These are phyloP conservation scores for Phanerotoma sp. DNA, from an alignment of 2,888 invertebrate species.

Conservation along the genomic window DNA sequence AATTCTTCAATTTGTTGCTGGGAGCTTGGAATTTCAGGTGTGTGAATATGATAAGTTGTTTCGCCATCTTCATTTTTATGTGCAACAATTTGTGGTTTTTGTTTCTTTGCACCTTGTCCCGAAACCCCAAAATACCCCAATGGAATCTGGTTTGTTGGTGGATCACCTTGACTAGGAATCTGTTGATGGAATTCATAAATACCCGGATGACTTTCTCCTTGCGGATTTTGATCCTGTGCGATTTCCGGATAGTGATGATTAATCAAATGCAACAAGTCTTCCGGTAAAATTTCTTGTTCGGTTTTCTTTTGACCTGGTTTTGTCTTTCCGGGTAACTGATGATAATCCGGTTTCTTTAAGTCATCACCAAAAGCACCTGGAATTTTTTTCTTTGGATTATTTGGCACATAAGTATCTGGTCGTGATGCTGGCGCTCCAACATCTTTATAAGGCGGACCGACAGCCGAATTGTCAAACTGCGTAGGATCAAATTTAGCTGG, in stretches of 20 bases:
- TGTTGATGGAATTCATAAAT: conserved; percentile 50
- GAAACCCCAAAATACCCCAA: conserved; percentile 42
- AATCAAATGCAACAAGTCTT: conserved; percentile 49
- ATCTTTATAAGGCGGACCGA: conserved; percentile 44
- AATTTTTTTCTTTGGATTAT: conserved; percentile 41
- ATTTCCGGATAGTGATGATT: conserved; percentile 51
- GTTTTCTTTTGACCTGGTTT: conserved; percentile 38
- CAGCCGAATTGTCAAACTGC: conserved; percentile 40
- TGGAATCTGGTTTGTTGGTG: conserved; percentile 34
- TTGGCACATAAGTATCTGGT: conserved; percentile 38
- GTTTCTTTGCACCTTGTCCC: conserved; percentile 47
- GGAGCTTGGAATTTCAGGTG: conserved; percentile 48
- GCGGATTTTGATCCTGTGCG: conserved; percentile 44
- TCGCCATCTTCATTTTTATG: conserved; percentile 52
- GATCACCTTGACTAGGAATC: conserved; percentile 41
- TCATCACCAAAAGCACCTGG: conserved; percentile 30
- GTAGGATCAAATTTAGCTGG: conserved; percentile 37
- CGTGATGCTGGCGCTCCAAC: conserved; percentile 25
- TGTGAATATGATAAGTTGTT: conserved; percentile 52
- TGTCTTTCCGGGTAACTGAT: conserved; percentile 25
- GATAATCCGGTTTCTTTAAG: conserved; percentile 30
- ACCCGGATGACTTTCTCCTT: conserved; percentile 44
- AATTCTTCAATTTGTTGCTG: conserved; percentile 54
- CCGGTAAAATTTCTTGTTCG: conserved; percentile 42
- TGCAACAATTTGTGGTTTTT: conserved; percentile 47